These are phyloP conservation scores for Acrocephalus scirpaceus DNA, from an alignment of 2,797 vertebrate genomes.

Conservation along the genomic window DNA sequence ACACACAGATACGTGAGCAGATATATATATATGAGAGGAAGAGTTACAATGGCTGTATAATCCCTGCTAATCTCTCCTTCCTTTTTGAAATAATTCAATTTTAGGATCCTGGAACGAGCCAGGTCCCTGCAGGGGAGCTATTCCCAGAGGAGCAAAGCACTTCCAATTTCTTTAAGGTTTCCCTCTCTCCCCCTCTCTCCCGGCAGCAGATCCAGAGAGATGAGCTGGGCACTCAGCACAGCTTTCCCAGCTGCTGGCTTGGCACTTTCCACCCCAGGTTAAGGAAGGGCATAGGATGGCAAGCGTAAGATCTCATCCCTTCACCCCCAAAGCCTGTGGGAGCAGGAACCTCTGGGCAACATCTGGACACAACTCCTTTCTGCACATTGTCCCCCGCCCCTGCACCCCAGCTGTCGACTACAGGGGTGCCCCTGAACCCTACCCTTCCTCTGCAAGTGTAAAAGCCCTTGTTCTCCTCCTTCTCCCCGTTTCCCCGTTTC, in stretches of 20 bases:
- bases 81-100: not conserved
- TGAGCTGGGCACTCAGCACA: not conserved
- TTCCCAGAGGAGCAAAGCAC: not conserved
- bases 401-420: not conserved
- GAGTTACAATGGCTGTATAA: not conserved
- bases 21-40: not conserved
- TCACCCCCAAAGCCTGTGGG: not conserved
- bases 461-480: not conserved
- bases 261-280: not conserved
- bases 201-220: not conserved
- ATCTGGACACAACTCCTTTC: not conserved
- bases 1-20: not conserved
- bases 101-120: not conserved
- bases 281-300: not conserved
- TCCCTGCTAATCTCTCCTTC: not conserved
- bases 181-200: not conserved
- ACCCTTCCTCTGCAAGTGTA: not conserved
- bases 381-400: not conserved
- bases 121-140: not conserved
- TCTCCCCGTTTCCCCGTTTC: not conserved
- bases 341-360: not conserved
- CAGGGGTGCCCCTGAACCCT: not conserved
- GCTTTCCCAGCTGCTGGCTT: slow-evolving; percentile 1
- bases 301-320: not conserved
- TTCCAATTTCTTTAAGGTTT: not conserved